These are phyloP conservation scores for Drosophila pegasa DNA, from an alignment of 2,888 invertebrate genomes.

Conservation along the genomic window DNA sequence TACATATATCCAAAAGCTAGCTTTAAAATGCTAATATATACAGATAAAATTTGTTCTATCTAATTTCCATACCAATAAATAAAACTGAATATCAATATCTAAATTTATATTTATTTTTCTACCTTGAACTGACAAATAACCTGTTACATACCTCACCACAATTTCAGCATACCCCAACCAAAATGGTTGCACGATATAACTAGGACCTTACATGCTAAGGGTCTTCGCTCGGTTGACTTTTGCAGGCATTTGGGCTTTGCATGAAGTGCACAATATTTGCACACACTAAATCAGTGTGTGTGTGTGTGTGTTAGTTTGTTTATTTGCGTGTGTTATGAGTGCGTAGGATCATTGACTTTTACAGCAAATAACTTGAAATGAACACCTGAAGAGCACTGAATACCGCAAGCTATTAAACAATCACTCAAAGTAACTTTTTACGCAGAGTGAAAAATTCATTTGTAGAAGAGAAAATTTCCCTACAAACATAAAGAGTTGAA, in stretches of 20 bases:
- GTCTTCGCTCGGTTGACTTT: constrained; percentile 43
- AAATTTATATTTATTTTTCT: no score
- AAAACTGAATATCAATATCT: no score
- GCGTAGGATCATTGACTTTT: constrained; percentile 12
- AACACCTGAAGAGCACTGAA: not conserved
- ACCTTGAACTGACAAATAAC: not conserved
- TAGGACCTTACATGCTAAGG: constrained; percentile 55
- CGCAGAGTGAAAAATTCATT: not conserved
- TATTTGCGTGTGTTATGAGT: constrained; percentile 32
- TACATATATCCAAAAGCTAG: not conserved
- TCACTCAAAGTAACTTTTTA: not conserved
- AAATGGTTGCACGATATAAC: constrained; percentile 7
- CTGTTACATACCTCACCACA: not conserved
- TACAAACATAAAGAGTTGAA: not conserved
- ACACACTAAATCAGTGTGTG: constrained; percentile 72
- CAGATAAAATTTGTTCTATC: no score
- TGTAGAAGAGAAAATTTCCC: not conserved
- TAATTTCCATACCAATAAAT: no score
- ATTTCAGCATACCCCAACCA: not conserved
- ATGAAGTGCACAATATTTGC: constrained; percentile 76
- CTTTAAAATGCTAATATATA: no score
- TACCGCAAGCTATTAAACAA: not conserved
- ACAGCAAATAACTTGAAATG: constrained; percentile 1
- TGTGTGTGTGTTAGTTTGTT: constrained; percentile 6
- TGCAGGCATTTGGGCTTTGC: constrained; percentile 33